Evolutionary conservation across 2,888 invertebrate genomes (phyloP), one percentile per base, ranked within the genome.

Genomic region (Ornithoptera priamus): DNA sequence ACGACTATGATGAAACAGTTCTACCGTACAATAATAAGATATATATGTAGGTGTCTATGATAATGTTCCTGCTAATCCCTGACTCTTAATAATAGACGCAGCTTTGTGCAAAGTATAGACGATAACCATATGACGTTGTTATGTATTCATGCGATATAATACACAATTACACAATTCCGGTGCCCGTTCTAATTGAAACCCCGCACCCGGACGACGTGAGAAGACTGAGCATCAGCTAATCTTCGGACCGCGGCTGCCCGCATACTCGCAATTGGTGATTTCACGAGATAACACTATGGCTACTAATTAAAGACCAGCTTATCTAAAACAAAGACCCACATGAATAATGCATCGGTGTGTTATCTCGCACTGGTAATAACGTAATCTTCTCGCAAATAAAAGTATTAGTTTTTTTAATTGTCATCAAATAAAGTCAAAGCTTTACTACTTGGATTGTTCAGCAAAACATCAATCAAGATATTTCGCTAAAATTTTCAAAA

Each of bases 281-380:
- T 90, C 86, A 85, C 91, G 85, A 90, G 90, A 91, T 92, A 91
- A 85, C 90, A 88, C 89, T 84, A 84, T 84, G 81, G 82, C 85
- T 85, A 83, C 82, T 85, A 84, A 87, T 89, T 87, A 85, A 86
- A 82, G 80, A 79, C 58, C 4, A 68, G 39, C 61, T 61, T 42
- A 63, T 63, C 22, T 59, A 61, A 65, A 65, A 57, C 57, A 69
- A 69, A 57, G n/a, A 56, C 64, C 57, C 42, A 65, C 65, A 61
- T 69, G 61, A 69, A 64, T 64, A 39, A 56, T n/a, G 17, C 57
- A 57, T 65, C 56, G 24, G 42, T 24, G 42, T 42, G 39, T 59
- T 20, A 53, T 1, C 46, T 5, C 18, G 18, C 50, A 18, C 5
- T 17, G 5, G 15, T 17, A 15, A 50, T 50, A 50, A 50, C 15